phyloP scores from a whole-genome alignment of 1,140 invertebrate genomes.

The Drosophila pachea region DNA sequence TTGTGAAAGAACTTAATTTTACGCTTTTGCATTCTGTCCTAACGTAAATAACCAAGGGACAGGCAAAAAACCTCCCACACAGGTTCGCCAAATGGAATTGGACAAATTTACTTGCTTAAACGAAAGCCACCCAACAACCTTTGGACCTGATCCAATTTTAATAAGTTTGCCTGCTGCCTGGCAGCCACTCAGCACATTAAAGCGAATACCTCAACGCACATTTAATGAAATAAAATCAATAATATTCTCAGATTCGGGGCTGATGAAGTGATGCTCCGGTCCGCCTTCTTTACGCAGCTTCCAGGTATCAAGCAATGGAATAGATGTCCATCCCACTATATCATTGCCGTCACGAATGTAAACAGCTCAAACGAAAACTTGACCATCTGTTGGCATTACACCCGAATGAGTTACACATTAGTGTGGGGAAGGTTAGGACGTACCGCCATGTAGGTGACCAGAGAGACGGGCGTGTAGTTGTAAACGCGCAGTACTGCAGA shows the following conservation, averaged over 20 bases:
- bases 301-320: not conserved
- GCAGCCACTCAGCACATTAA: slow-evolving; percentile 21
- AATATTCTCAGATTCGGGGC: not conserved
- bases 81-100: slow-evolving; percentile 15
- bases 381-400: slow-evolving; percentile 38
- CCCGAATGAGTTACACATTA: not conserved
- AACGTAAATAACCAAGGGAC: slow-evolving; percentile 33
- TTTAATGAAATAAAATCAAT: not conserved
- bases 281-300: too few relatives aligned
- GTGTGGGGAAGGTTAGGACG: slow-evolving; percentile 11
- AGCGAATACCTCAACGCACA: slow-evolving; percentile 23
- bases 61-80: not conserved
- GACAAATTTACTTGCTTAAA: slow-evolving; percentile 25
- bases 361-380: slow-evolving; percentile 60
- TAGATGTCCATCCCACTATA: not conserved
- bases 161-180: slow-evolving; percentile 53
- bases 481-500: slow-evolving; percentile 49
- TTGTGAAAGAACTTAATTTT: slow-evolving; percentile 68
- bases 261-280: too few relatives aligned
- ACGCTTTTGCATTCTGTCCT: slow-evolving; percentile 61
- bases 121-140: slow-evolving; percentile 22
- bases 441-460: slow-evolving; percentile 56
- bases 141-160: slow-evolving; percentile 36
- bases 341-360: slow-evolving; percentile 46
- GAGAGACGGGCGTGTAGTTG: slow-evolving; percentile 61